Percentiles rank a stretch among this genome's conserved stretches.
These are phyloP conservation scores for Nannoperca obscura DNA, from an alignment of 2,797 vertebrate species.

Conservation along the genomic window DNA sequence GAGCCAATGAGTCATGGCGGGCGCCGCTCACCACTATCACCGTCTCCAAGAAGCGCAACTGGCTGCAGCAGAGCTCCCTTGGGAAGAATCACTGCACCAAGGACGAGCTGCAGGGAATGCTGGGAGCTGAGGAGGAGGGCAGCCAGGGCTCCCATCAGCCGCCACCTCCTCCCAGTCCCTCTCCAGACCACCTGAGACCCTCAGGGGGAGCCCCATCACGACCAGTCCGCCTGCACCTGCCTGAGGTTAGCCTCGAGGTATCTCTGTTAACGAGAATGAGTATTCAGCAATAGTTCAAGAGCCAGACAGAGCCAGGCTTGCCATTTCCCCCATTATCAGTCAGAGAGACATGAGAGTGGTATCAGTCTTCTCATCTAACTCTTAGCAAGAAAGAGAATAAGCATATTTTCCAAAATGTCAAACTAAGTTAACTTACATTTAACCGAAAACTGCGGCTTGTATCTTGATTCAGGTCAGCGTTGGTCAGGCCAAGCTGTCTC, in stretches of 20 bases:
- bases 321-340: not conserved
- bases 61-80: slow-evolving; percentile 93
- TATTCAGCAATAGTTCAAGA: not conserved
- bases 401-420: not conserved
- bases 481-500: slow-evolving; percentile 40
- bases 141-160: slow-evolving; percentile 48
- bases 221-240: slow-evolving; percentile 64
- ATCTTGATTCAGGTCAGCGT: slow-evolving; percentile 49
- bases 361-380: not conserved
- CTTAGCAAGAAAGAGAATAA: not conserved
- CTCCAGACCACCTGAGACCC: slow-evolving; percentile 76
- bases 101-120: slow-evolving; percentile 77
- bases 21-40: slow-evolving; percentile 91
- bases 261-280: not conserved
- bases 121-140: slow-evolving; percentile 79
- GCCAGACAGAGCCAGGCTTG: not conserved
- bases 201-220: slow-evolving; percentile 47
- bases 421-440: no score
- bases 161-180: slow-evolving; percentile 65
- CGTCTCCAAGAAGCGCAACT: slow-evolving; percentile 97
- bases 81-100: slow-evolving; percentile 72
- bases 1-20: slow-evolving; percentile 75
- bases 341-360: not conserved
- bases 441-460: no score
- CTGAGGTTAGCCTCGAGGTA: slow-evolving; percentile 54